phyloP scores from a whole-genome alignment of 1,140 invertebrate species.

The Hypothenemus hampei region DNA sequence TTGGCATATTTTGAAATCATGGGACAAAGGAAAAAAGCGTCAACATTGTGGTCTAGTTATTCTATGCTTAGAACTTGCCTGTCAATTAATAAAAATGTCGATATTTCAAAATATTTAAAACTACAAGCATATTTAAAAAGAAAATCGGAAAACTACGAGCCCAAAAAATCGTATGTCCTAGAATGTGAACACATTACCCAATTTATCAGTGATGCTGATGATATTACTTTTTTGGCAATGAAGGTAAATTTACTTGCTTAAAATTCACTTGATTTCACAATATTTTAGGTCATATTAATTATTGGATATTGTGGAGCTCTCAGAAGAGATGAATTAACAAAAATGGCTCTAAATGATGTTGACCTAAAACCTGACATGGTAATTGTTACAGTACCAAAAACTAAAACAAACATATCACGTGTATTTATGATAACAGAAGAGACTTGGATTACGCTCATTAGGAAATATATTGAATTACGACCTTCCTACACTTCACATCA shows the following conservation, averaged over 20 bases:
- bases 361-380: conserved; percentile 13
- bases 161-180: conserved; percentile 29
- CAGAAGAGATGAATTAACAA: conserved; percentile 6
- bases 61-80: conserved; percentile 33
- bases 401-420: conserved; percentile 14
- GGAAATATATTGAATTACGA: not conserved
- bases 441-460: no score
- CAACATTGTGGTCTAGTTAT: conserved; percentile 34
- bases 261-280: not conserved
- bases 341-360: conserved; percentile 11
- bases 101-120: conserved; percentile 20
- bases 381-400: conserved; percentile 18
- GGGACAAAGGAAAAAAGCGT: conserved; percentile 28
- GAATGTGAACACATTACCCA: conserved; percentile 21
- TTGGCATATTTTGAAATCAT: conserved; percentile 36
- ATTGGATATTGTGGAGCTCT: conserved; percentile 24
- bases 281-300: conserved; percentile 23
- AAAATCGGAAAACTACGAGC: conserved; percentile 24
- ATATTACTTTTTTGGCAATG: conserved; percentile 26
- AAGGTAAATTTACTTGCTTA: conserved; percentile 18
- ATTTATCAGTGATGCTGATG: conserved; percentile 27
- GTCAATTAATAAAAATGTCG: conserved; percentile 26
- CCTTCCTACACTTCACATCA: not conserved
- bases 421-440: no score
- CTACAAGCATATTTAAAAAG: conserved; percentile 13